These are phyloP conservation scores for Antrozous pallidus DNA, from an alignment of 2,797 vertebrate species.

Conservation along the genomic window DNA sequence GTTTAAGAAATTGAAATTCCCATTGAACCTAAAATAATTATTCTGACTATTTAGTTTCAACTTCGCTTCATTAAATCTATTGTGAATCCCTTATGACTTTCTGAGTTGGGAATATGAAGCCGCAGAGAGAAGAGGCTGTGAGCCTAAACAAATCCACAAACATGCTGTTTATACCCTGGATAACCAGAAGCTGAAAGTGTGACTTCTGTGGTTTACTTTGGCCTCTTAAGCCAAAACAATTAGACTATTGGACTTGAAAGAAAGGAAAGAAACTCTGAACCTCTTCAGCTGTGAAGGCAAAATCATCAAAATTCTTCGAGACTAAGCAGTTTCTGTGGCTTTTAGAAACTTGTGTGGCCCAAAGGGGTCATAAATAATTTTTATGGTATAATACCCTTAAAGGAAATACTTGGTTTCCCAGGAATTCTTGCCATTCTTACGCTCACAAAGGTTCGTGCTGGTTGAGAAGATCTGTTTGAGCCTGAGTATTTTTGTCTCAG, in stretches of 20 bases:
- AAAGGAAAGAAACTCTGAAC: slow-evolving; percentile 37
- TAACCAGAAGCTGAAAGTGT: slow-evolving; percentile 56
- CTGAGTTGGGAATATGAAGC: neutral
- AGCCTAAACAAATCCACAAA: slow-evolving; percentile 27
- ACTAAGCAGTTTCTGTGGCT: slow-evolving; percentile 50
- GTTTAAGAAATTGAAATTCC: slow-evolving; percentile 8
- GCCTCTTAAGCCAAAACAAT: slow-evolving; percentile 29
- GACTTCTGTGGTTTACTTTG: slow-evolving; percentile 66
- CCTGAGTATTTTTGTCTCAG: neutral
- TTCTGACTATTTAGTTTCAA: neutral
- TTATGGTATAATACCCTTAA: slow-evolving; percentile 57
- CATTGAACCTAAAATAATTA: neutral
- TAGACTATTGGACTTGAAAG: slow-evolving; percentile 46
- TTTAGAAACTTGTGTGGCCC: slow-evolving; percentile 61
- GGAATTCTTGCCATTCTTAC: slow-evolving; percentile 56
- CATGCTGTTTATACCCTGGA: slow-evolving; percentile 45
- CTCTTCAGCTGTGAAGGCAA: slow-evolving; percentile 49
- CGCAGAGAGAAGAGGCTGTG: neutral
- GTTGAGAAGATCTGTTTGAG: neutral
- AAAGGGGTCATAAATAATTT: slow-evolving; percentile 61
- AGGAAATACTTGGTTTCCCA: slow-evolving; percentile 38
- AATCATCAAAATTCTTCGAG: slow-evolving; percentile 45
- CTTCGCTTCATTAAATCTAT: neutral
- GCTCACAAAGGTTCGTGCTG: neutral
- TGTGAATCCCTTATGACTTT: neutral